A percentile compares a stretch with the other conserved stretches of the same genome.
phyloP scores from a whole-genome alignment of 1,140 invertebrate species.

The Brachionus manjavacas region DNA sequence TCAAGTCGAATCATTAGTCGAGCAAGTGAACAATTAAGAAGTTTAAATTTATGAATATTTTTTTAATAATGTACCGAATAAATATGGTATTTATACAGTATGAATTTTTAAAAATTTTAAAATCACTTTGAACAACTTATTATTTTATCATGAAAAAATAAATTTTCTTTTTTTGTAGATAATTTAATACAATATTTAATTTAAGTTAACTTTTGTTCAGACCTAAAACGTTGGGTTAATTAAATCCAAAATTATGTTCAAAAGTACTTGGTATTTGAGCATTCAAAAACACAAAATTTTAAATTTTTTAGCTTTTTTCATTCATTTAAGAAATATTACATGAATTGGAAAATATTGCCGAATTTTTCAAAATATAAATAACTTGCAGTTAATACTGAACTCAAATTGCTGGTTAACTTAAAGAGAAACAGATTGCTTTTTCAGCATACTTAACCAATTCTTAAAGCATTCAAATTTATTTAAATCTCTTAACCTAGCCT shows the following conservation, averaged over 20 bases:
- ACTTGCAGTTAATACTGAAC: neutral
- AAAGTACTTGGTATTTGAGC: neutral
- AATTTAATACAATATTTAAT: neutral
- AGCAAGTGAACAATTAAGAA: neutral
- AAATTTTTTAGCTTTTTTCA: neutral
- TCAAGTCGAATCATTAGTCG: neutral
- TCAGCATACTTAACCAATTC: neutral
- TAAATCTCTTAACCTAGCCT: neutral
- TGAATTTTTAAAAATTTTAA: neutral
- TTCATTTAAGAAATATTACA: constrained; percentile 20
- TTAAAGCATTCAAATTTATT: neutral
- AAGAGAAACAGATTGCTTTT: neutral
- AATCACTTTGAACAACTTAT: no score
- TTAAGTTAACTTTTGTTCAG: constrained; percentile 4
- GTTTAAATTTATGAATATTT: neutral
- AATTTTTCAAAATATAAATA: neutral
- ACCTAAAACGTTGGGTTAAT: neutral
- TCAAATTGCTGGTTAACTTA: neutral
- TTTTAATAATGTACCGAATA: neutral
- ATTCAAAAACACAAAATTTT: neutral
- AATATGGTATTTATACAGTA: neutral
- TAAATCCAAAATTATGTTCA: neutral
- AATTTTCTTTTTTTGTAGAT: no score
- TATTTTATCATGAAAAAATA: no score
- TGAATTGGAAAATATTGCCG: neutral